Evolutionary conservation across 2,113 vertebrate genomes (phyloP), one percentile per base, ranked within the genome.

Genomic region (Osmerus eperlanus): DNA sequence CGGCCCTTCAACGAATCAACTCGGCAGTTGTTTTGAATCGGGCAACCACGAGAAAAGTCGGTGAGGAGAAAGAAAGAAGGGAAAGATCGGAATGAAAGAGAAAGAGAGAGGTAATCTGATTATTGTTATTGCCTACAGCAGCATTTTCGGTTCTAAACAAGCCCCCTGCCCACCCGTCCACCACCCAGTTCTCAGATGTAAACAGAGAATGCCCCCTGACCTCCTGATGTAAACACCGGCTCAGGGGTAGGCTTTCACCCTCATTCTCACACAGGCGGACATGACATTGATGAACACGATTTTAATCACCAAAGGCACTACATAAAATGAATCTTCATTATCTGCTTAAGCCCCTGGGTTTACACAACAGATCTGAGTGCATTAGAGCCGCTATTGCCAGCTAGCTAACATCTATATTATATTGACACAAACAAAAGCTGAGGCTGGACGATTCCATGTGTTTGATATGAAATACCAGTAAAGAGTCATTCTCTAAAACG

Each of bases 1-100:
- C 55, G 16, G 15, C 85, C 80, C 47, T 82, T 78, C 76, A 72
- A 67, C 81, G 85, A 90, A 78, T 83, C 84, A 83, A n/a, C 70
- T 73, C 86, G 88, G 86, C 88, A 92, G 91, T 93, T 91, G 91
- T 93, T 92, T 91, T 88, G 87, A 91, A 92, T 91, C 85, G 89
- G 82, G 78, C 59, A 62, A 78, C 41, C 19, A 65, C 5, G 55
- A 18, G 55, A 19, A 3, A 16, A 56, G 55, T 56, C 55, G 3
- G 7, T 5, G n/a, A 56, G 6, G n/a, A 60, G 9, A 60, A 19
- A 19, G 58, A 15, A 19, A 15, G 58, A 19, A n/a, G 64, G 64
- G 80, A 81, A 78, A 62, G 75, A 73, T 59, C 70, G 72, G 79
- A 86, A 88, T 87, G 85, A 73, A 83, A 73, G 73, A 74, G 78